A percentile compares a stretch with the other conserved stretches of the same genome.
phyloP scores from a whole-genome alignment of 2,888 invertebrate species.

The Pammene fasciana region DNA sequence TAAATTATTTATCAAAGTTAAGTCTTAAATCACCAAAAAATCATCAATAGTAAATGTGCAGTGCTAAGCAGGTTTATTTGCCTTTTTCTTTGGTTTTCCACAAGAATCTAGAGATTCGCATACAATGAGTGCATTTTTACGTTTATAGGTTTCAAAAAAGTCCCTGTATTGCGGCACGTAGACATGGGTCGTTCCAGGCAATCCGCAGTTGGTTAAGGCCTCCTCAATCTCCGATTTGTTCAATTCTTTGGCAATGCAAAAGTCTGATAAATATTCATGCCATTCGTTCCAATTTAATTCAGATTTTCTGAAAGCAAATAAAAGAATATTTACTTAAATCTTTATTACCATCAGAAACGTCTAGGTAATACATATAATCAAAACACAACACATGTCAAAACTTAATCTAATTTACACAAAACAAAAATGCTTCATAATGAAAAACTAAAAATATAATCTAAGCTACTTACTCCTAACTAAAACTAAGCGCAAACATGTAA shows the following conservation, averaged over 20 bases:
- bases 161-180: slow-evolving; percentile 55
- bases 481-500: too few relatives aligned
- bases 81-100: slow-evolving; percentile 16
- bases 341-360: too few relatives aligned
- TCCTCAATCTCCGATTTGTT: slow-evolving; percentile 48
- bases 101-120: slow-evolving; percentile 25
- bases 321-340: not conserved
- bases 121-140: slow-evolving; percentile 47
- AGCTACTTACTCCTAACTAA: too few relatives aligned
- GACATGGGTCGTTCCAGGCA: slow-evolving; percentile 53
- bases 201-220: slow-evolving; percentile 55
- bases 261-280: slow-evolving; percentile 53
- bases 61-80: slow-evolving; percentile 3
- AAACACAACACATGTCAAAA: too few relatives aligned
- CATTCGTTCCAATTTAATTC: slow-evolving; percentile 56
- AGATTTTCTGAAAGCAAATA: slow-evolving; percentile 45
- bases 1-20: too few relatives aligned
- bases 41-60: too few relatives aligned
- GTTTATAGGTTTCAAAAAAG: slow-evolving; percentile 57
- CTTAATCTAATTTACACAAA: too few relatives aligned
- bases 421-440: too few relatives aligned
- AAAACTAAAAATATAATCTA: too few relatives aligned
- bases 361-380: too few relatives aligned
- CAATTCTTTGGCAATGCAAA: slow-evolving; percentile 49
- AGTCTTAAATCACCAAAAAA: too few relatives aligned